Base-by-base conservation (phyloP, 2,797 vertebrate genomes). In the Ciconia nigra region DNA sequence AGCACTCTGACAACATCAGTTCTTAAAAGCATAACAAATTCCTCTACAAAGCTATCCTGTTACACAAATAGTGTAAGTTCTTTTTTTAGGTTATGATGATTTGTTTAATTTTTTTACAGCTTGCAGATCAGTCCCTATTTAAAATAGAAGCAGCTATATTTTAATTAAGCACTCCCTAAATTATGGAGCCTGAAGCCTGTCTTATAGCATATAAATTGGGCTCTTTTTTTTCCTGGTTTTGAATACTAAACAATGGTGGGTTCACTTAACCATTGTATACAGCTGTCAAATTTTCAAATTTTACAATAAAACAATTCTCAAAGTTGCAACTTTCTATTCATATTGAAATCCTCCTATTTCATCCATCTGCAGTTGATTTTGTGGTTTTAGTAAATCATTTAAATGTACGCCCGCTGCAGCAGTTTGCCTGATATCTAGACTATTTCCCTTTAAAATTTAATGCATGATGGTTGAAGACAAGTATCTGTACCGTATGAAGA, bases 381-480 rank as follows among this genome's bases (percentile, higher is more conserved):
- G 37, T 57, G 26, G 19, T 33, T 83, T 91, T 59, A 54, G 22
- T 80, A 93, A 83, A 82, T 84, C 26, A 49, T 80, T 90, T 74
- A 55, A 52, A 5, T 7, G 11, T 52, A 42, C 47, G 13, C 26
- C 81, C 33, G 22, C 46, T 51, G 39, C 51, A 70, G n/a, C n/a
- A 29, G 24, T 83, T 86, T 81, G 22, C 58, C 44, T 70, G 44
- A 31, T 79, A 91, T 66, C 39, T 39, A 63, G 57, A 29, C 17
- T 65, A 51, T 81, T 77, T 83, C 29, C 71, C 26, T 44, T 70
- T 95, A 78, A 92, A 94, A 88, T 85, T 74, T 93, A 95, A 93
- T 81, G 55, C 24, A 55, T 61, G 57, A 57, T 51, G 28, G 35
- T 61, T 95, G 57, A 83, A 86, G 70, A 91, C 91, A 55, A 85